A percentile compares a stretch with the other conserved stretches of the same genome.
Conservation (phyloP, 2,113 vertebrate species). For the Abramis brama region DNA sequence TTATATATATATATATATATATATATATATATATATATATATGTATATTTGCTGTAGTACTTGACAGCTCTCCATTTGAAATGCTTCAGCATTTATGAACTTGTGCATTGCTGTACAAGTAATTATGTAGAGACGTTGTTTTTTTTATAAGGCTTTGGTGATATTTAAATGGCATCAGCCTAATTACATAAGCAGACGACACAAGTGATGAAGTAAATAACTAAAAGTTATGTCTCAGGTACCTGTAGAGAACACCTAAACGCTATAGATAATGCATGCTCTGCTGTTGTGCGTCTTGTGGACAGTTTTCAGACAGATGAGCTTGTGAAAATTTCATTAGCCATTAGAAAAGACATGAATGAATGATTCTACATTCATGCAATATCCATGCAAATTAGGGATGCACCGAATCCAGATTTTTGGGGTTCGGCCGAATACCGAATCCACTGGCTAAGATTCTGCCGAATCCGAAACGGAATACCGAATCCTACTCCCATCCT, state of each 20-base stretch:
- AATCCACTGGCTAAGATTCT: too few relatives aligned
- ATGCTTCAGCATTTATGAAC: neutral
- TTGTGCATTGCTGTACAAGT: neutral
- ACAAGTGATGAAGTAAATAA: constrained; percentile 1
- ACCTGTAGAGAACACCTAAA: neutral
- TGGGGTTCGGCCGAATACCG: too few relatives aligned
- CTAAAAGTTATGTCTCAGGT: neutral
- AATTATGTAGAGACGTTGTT: neutral
- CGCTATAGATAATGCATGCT: constrained; percentile 2
- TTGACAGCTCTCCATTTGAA: neutral
- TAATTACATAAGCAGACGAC: neutral
- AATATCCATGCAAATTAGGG: neutral
- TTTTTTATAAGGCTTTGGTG: neutral
- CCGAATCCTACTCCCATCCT: too few relatives aligned
- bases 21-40: too few relatives aligned
- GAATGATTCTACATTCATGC: neutral
- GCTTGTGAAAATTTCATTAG: constrained; percentile 21
- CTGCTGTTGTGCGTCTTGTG: neutral
- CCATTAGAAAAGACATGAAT: constrained; percentile 14
- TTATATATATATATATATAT: too few relatives aligned
- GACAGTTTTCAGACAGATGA: neutral
- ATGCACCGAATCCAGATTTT: too few relatives aligned
- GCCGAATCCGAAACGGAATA: too few relatives aligned
- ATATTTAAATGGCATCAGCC: constrained; percentile 31
- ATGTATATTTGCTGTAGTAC: neutral